phyloP scores from a whole-genome alignment of 1,140 invertebrate species.

The Hyphantria cunea region DNA sequence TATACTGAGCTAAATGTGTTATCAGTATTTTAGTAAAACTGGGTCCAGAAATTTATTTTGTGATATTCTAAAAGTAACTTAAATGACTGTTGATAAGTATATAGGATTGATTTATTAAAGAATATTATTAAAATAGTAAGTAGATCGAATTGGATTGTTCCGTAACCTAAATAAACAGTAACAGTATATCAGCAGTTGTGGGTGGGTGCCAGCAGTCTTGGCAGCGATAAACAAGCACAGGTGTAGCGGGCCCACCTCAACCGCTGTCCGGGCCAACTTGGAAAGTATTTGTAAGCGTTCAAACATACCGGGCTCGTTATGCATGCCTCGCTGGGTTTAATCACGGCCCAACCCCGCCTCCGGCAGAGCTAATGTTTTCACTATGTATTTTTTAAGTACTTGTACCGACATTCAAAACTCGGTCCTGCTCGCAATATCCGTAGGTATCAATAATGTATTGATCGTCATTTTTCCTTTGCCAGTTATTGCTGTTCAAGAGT shows the following conservation, averaged over 20 bases:
- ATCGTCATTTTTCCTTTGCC: not conserved
- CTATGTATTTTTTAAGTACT: constrained; percentile 75
- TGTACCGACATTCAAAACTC: constrained; percentile 28
- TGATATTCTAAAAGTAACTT: too few species aligned
- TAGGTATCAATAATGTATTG: constrained; percentile 18
- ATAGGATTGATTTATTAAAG: constrained; percentile 29
- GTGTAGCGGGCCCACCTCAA: constrained; percentile 45
- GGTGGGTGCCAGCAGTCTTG: constrained; percentile 43
- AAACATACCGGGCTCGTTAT: constrained; percentile 74
- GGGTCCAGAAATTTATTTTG: constrained; percentile 7
- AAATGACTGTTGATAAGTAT: constrained; percentile 15
- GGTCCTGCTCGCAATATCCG: constrained; percentile 27
- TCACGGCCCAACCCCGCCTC: constrained; percentile 62
- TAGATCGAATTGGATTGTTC: constrained; percentile 44
- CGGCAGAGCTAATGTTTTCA: constrained; percentile 70
- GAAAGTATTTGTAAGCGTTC: constrained; percentile 72
- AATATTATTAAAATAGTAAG: constrained; percentile 55
- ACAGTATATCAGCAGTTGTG: constrained; percentile 49
- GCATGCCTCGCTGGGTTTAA: constrained; percentile 76
- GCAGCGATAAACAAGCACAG: constrained; percentile 58
- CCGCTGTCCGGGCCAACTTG: constrained; percentile 58
- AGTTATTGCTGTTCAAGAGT: not conserved
- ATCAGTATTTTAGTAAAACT: too few species aligned
- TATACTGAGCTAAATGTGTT: too few species aligned
- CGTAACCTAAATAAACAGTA: constrained; percentile 66